Base-by-base conservation (phyloP, 2,888 invertebrate genomes). In the Ametastegia equiseti region DNA sequence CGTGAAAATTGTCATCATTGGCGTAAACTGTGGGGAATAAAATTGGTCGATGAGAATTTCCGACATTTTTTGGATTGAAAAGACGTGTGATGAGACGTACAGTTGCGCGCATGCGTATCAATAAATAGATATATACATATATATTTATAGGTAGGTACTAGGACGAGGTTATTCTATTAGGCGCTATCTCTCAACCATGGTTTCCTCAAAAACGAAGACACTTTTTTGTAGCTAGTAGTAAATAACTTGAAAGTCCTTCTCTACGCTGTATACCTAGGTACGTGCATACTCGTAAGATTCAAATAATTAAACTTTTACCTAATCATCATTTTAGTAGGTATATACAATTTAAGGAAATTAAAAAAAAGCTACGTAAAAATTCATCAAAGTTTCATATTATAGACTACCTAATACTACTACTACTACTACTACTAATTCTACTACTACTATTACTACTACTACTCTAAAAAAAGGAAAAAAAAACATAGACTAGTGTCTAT, bases 401-500 rank as follows among this genome's bases (percentile, higher is more conserved):
- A 57, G 57, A 11, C 1, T 27, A 57, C 1, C 4, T 60, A 60
- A 1, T 60, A 60, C 6, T 54, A 54, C 54, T 54, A 54, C 23
- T 54, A 54, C 54, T 23, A 54, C 23, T 54, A 54, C 54, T 23
- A 54, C 23, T 19, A 50, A 7, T 50, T 19, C 19, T 23, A 19
- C 50, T 63, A 63, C 77, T 79, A 80, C 78, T 65, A 78, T 57
- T 80, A 83, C 77, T 81, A 78, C 79, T 79, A 82, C 63, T 78
- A 80, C 73, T 69, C 77, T 42, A 45, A 19, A 36, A 36, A 33
- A 36, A 47, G 33, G 27, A 54, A 50, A 30, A 27, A n/a, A 19
- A 78, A 63, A 23, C 50, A 83, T 86, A 86, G 80, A 83, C 83
- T 86, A 86, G 83, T 81, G 80, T 88, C 85, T 87, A 86, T 83